phyloP scores from a whole-genome alignment of 2,797 vertebrate species.

The Argya squamiceps region DNA sequence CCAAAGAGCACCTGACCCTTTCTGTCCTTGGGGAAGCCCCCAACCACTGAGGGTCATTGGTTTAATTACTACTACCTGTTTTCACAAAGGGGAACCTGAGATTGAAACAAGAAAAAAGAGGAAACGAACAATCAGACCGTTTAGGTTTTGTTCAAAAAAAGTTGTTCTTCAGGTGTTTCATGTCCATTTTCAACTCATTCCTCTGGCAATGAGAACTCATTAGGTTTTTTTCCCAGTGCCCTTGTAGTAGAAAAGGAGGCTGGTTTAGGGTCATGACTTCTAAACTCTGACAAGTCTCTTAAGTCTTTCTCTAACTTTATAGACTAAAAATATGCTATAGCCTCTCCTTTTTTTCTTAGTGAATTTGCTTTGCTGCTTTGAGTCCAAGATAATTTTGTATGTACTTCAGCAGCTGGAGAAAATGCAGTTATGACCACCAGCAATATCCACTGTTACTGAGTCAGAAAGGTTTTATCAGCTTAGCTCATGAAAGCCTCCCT shows the following conservation, averaged over 20 bases:
- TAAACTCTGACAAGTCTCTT: not conserved
- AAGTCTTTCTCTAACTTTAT: not conserved
- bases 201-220: not conserved
- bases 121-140: rapidly evolving
- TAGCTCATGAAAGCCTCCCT: slow-evolving; percentile 13
- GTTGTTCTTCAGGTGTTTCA: not conserved
- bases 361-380: not conserved
- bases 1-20: not conserved
- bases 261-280: not conserved
- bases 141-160: not conserved
- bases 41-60: not conserved
- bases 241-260: not conserved
- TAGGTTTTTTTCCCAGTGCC: not conserved
- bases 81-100: not conserved
- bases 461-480: slow-evolving; percentile 46
- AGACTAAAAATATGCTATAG: not conserved
- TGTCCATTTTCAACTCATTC: not conserved
- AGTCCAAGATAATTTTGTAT: not conserved
- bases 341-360: not conserved
- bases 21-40: not conserved
- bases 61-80: not conserved
- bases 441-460: not conserved
- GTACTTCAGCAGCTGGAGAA: not conserved
- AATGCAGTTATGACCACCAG: slow-evolving; percentile 16
- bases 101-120: not conserved